Percentiles rank a stretch among this genome's conserved stretches.
phyloP scores from a whole-genome alignment of 2,888 invertebrate species.

The Clivina fossor region DNA sequence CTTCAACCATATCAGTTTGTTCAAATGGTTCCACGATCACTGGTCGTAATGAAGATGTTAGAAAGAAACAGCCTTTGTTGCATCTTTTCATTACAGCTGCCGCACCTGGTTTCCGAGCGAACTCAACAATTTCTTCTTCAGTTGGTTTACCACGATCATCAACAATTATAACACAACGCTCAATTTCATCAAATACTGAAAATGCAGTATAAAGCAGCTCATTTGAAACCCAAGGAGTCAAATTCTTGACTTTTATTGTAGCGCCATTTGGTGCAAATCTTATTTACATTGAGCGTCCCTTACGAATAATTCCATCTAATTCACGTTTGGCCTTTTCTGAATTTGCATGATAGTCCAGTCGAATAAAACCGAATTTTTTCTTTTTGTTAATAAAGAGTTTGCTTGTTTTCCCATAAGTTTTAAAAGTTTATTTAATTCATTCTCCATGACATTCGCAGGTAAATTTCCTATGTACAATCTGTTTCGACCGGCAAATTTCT shows the following conservation, averaged over 20 bases:
- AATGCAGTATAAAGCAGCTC: constrained; percentile 89
- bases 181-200: constrained; percentile 79
- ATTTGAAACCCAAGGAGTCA: constrained; percentile 90
- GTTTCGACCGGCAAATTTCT: constrained; percentile 89
- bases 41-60: constrained; percentile 86
- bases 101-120: constrained; percentile 88
- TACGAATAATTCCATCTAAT: constrained; percentile 82
- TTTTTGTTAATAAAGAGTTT: constrained; percentile 92
- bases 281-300: constrained; percentile 84
- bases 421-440: constrained; percentile 86
- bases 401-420: constrained; percentile 84
- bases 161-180: constrained; percentile 89
- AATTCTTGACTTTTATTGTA: constrained; percentile 88
- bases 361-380: constrained; percentile 95
- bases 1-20: constrained; percentile 89
- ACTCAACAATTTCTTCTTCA: constrained; percentile 96
- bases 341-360: constrained; percentile 87
- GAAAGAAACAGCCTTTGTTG: constrained; percentile 88
- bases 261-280: constrained; percentile 95
- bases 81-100: constrained; percentile 86
- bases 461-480: constrained; percentile 93
- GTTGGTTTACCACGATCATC: constrained; percentile 96
- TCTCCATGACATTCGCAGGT: constrained; percentile 83
- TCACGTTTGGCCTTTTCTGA: constrained; percentile 94
- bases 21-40: constrained; percentile 93